phyloP scores from a whole-genome alignment of 2,797 vertebrate genomes.

The Falco berigora region DNA sequence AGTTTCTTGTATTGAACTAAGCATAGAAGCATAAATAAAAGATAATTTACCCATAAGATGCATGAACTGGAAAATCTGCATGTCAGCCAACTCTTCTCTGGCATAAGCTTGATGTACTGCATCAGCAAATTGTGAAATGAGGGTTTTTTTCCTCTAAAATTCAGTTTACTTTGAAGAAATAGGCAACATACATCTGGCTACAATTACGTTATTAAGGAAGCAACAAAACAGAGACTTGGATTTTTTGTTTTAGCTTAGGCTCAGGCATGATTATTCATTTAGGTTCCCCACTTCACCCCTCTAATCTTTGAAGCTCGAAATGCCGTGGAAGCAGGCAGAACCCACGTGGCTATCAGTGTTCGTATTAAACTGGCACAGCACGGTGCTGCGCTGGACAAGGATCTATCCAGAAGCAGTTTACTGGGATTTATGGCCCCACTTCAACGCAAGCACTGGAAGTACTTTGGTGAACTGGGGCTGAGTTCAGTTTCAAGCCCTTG shows the following conservation, averaged over 20 bases:
- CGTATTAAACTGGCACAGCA: neutral
- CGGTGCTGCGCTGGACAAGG: neutral
- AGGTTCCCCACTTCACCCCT: neutral
- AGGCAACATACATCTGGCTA: constrained; percentile 24
- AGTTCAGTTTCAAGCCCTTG: neutral
- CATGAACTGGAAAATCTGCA: neutral
- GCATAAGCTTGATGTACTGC: neutral
- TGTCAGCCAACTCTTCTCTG: neutral
- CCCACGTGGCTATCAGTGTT: neutral
- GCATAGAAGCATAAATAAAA: neutral
- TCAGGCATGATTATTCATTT: neutral
- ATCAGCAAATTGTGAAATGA: constrained; percentile 29
- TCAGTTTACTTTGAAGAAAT: constrained; percentile 15
- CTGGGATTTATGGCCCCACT: neutral
- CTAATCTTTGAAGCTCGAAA: neutral
- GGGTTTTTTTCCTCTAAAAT: neutral
- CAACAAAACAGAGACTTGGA: neutral
- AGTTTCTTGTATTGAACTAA: neutral
- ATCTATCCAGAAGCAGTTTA: neutral
- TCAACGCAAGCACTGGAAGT: neutral
- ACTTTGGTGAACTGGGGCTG: neutral
- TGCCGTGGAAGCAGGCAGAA: neutral
- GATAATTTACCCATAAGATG: neutral
- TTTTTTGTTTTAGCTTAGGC: neutral
- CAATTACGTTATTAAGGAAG: neutral